phyloP scores from a whole-genome alignment of 2,113 vertebrate species.

The Enhydra lutris region DNA sequence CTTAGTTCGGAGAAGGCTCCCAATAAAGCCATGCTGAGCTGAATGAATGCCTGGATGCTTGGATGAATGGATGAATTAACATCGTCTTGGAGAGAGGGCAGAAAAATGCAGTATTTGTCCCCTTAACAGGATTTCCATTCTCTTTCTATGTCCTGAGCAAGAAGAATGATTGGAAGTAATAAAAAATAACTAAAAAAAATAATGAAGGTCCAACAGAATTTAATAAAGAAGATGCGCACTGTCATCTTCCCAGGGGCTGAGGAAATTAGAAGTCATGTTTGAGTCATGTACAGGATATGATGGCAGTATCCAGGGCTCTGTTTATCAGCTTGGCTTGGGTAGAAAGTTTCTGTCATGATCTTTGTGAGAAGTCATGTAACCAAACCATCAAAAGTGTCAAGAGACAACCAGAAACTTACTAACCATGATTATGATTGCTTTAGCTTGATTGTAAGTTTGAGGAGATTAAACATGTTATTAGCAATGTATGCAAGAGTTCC shows the following conservation, averaged over 20 bases:
- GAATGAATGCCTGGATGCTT: not conserved
- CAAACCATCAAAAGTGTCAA: constrained; percentile 68
- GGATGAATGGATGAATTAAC: not conserved
- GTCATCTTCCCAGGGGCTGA: not conserved
- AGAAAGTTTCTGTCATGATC: constrained; percentile 47
- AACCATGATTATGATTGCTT: constrained; percentile 76
- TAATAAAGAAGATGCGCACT: not conserved
- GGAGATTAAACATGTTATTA: constrained; percentile 62
- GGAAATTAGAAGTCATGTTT: constrained; percentile 3
- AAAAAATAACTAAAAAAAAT: not conserved
- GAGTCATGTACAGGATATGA: constrained; percentile 31
- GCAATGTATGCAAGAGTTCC: constrained; percentile 45
- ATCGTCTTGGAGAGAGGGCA: constrained; percentile 25
- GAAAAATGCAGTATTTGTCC: constrained; percentile 65
- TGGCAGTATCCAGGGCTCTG: not conserved
- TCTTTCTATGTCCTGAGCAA: constrained; percentile 64
- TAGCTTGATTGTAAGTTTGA: constrained; percentile 56
- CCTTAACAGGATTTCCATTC: constrained; percentile 65
- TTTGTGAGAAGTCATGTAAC: constrained; percentile 59
- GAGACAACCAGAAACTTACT: constrained; percentile 71
- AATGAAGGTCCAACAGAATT: constrained; percentile 45
- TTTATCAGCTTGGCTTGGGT: constrained; percentile 22
- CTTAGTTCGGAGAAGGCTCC: not conserved
- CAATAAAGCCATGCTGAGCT: not conserved
- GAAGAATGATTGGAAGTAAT: constrained; percentile 34